Evolutionary conservation across 2,797 vertebrate species (phyloP).

Genomic region (Hafferia zeledoni): DNA sequence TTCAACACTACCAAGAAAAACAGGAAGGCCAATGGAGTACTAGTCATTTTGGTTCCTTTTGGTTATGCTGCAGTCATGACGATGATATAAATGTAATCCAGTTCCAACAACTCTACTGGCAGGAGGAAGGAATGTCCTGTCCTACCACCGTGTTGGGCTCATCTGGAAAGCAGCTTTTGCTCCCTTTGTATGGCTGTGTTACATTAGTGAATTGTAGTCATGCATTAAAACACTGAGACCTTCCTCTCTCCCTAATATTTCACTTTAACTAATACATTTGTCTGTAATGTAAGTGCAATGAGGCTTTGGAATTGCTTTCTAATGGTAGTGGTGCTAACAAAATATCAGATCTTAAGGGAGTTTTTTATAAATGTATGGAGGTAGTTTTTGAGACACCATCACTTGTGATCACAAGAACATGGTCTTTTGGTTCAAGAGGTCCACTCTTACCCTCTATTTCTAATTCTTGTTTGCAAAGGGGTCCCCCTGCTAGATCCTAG

Average conservation of each 20-base stretch:
- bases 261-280: neutral
- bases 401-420: neutral
- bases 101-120: neutral
- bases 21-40: neutral
- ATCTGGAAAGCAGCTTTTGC: neutral
- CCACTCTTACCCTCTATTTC: neutral
- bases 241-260: neutral
- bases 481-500: neutral
- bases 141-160: neutral
- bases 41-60: neutral
- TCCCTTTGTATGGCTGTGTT: neutral
- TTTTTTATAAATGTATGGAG: neutral
- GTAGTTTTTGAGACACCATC: neutral
- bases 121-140: neutral
- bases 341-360: neutral
- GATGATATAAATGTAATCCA: neutral
- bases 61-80: neutral
- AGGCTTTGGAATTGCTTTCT: neutral
- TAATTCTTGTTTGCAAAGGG: neutral
- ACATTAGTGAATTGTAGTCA: neutral
- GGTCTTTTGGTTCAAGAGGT: neutral
- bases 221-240: neutral
- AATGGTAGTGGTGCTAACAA: neutral
- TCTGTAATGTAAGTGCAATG: neutral
- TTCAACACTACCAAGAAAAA: constrained; percentile 71